Evolutionary conservation across 2,888 invertebrate species (phyloP).

Genomic region (Ochlodes sylvanus): DNA sequence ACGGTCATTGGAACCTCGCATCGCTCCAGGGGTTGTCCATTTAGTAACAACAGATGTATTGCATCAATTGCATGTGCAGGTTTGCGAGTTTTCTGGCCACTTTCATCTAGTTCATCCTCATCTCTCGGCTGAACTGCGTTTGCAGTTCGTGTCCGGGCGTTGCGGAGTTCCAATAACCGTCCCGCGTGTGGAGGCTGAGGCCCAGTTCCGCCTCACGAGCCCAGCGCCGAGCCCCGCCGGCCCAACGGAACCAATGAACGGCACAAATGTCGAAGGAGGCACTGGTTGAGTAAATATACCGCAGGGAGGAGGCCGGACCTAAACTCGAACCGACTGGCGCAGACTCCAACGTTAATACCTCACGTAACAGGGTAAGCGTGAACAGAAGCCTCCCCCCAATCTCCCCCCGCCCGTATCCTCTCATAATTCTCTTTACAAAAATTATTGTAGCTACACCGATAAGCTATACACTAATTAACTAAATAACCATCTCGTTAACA

Average conservation of each 20-base stretch:
- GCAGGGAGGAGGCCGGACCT: not conserved
- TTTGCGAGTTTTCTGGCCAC: too few relatives aligned
- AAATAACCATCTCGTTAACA: conserved; percentile 62
- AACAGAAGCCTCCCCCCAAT: not conserved
- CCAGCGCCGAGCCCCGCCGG: too few relatives aligned
- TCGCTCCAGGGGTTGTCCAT: too few relatives aligned
- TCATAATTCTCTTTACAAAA: conserved; percentile 53
- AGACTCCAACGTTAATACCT: too few relatives aligned
- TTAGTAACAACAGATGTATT: too few relatives aligned
- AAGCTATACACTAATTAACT: conserved; percentile 76
- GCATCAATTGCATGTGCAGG: too few relatives aligned
- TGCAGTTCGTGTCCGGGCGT: too few relatives aligned
- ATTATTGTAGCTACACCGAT: conserved; percentile 64
- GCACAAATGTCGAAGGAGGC: not conserved
- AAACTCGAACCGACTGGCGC: too few relatives aligned
- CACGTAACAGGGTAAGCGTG: too few relatives aligned
- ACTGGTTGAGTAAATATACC: not conserved
- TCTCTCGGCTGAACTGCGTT: too few relatives aligned
- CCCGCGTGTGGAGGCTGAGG: not conserved
- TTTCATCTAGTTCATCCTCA: too few relatives aligned
- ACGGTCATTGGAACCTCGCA: not conserved
- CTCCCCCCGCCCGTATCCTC: not conserved
- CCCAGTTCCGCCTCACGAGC: not conserved
- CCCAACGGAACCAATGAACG: not conserved
- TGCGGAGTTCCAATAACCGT: not conserved